These are phyloP conservation scores for Bothrops jararaca DNA, from an alignment of 2,113 vertebrate genomes.

Conservation along the genomic window DNA sequence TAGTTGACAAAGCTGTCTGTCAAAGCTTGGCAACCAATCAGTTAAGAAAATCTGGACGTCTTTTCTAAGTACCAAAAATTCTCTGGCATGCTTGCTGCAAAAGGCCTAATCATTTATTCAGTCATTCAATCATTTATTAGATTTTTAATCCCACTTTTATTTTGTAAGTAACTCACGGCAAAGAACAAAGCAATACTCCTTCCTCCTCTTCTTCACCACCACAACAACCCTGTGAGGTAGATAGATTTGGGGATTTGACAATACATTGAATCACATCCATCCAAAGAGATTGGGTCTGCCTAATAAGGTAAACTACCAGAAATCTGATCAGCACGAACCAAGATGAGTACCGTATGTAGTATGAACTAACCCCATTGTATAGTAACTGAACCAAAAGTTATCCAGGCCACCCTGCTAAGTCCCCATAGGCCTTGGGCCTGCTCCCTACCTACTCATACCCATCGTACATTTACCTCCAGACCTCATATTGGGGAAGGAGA, in stretches of 20 bases:
- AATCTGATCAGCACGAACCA: background rate
- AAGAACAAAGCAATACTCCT: background rate
- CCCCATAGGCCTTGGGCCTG: background rate
- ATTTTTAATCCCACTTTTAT: background rate
- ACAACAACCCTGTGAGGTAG: background rate
- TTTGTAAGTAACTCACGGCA: background rate
- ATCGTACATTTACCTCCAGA: background rate
- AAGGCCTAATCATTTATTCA: background rate
- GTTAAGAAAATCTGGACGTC: background rate
- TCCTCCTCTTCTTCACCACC: background rate
- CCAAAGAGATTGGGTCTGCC: background rate
- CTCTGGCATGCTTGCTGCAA: background rate
- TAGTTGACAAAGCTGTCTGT: background rate
- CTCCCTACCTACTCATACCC: background rate
- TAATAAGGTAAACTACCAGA: background rate
- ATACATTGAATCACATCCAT: background rate
- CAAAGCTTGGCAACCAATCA: background rate
- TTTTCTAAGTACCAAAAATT: background rate
- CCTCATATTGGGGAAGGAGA: background rate
- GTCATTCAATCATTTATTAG: background rate
- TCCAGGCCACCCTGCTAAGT: background rate
- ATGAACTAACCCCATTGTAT: background rate
- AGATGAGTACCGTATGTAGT: background rate
- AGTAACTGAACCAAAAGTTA: background rate
- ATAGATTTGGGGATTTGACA: background rate